Percentiles rank a stretch among this genome's conserved stretches.
phyloP scores from a whole-genome alignment of 53 echinoderm and acorn worm genomes.

The Crossaster papposus region DNA sequence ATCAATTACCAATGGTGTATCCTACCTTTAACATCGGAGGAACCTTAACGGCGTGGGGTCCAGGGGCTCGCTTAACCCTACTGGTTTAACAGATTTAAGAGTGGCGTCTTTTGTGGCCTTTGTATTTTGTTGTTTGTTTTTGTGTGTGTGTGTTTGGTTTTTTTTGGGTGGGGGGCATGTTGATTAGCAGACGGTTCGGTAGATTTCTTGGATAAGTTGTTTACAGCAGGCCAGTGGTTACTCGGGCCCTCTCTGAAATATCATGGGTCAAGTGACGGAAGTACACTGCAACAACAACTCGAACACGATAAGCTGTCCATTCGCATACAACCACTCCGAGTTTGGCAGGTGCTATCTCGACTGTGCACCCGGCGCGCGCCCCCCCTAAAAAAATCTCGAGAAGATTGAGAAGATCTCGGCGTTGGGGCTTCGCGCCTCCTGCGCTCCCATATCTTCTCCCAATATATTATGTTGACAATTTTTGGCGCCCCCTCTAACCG shows the following conservation, averaged over 20 bases:
- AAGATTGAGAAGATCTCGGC: no score
- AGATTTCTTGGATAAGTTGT: not conserved
- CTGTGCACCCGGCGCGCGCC: no score
- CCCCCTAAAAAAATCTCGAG: no score
- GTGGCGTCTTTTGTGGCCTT: not conserved
- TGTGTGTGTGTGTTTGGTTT: not conserved
- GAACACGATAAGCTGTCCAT: not conserved
- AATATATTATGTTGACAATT: no score
- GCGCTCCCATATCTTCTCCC: no score
- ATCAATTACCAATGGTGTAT: no score
- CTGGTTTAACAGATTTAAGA: not conserved
- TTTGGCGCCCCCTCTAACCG: no score
- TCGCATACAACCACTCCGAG: conserved; percentile 1
- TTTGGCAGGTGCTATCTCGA: not conserved
- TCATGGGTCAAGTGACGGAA: conserved; percentile 18
- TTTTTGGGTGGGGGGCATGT: not conserved
- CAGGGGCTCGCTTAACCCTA: no score
- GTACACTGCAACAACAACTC: not conserved
- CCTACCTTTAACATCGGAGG: no score
- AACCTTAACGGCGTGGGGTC: no score
- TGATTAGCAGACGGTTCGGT: not conserved
- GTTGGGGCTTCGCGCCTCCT: no score
- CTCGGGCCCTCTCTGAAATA: not conserved
- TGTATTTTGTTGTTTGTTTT: not conserved
- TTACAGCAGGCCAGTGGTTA: not conserved